Percentiles rank a stretch among this genome's conserved stretches.
Evolutionary conservation across 2,113 vertebrate genomes (phyloP).

Genomic region (Pleuronectes platessa): DNA sequence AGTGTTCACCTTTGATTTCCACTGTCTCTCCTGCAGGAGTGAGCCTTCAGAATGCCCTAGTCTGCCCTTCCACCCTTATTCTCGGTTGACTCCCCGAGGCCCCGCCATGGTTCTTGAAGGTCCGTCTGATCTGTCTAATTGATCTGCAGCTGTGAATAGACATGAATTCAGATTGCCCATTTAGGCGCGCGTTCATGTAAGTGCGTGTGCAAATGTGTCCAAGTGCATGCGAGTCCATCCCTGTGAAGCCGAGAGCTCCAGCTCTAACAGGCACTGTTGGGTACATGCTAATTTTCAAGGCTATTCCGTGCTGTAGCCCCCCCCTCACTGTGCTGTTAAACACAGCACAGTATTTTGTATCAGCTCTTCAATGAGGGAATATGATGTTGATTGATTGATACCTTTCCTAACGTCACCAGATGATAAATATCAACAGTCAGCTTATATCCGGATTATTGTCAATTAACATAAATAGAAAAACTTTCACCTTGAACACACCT

Average conservation of each 20-base stretch:
- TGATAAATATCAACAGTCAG: too few species aligned
- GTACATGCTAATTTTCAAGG: neutral
- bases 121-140: constrained; percentile 52
- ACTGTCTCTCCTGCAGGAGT: constrained; percentile 10
- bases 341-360: too few species aligned
- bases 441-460: too few species aligned
- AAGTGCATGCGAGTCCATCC: neutral
- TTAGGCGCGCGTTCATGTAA: neutral
- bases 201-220: neutral
- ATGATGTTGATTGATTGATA: too few species aligned
- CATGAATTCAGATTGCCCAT: neutral
- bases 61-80: constrained; percentile 30
- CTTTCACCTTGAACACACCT: too few species aligned
- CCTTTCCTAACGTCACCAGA: too few species aligned
- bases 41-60: constrained; percentile 2
- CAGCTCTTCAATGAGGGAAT: too few species aligned
- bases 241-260: neutral
- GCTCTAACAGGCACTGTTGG: neutral
- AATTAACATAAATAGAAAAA: too few species aligned
- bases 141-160: constrained; percentile 41
- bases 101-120: constrained; percentile 13
- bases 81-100: constrained; percentile 17
- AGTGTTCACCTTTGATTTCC: constrained; percentile 15
- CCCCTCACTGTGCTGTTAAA: neutral
- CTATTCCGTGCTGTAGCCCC: neutral